Conservation (phyloP, 2,113 vertebrate genomes). For the Hyperopisus bebe region DNA sequence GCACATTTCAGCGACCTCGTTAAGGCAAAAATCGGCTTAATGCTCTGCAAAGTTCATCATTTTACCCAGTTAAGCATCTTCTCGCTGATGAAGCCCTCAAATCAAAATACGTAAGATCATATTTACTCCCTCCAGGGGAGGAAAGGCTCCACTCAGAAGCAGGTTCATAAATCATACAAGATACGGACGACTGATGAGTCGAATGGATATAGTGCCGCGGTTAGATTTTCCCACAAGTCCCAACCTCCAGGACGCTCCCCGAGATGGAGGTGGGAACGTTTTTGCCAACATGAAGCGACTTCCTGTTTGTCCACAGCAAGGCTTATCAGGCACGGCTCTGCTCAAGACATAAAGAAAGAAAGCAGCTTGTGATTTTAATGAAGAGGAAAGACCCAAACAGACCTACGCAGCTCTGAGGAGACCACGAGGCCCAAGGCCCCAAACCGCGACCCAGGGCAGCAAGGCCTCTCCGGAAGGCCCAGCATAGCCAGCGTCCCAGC, state of each 20-base stretch:
- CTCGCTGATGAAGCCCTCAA: background rate
- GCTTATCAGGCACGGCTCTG: background rate
- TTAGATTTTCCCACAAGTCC: background rate
- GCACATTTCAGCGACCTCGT: background rate
- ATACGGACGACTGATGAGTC: background rate
- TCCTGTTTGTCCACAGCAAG: background rate
- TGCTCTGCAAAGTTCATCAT: background rate
- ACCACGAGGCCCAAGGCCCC: background rate
- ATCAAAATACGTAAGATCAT: background rate
- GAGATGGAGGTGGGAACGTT: background rate
- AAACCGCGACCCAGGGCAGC: background rate
- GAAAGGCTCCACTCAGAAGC: background rate
- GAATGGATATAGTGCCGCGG: background rate
- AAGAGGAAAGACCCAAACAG: background rate
- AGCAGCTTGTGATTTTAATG: background rate
- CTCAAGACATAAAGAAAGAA: background rate
- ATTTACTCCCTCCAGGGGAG: background rate
- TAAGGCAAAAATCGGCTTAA: background rate
- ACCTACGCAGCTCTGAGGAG: background rate
- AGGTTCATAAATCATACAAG: background rate
- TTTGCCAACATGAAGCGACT: background rate
- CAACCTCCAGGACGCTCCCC: background rate
- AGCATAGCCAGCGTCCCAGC: background rate
- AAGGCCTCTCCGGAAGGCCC: background rate
- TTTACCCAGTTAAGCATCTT: background rate